Base-by-base conservation (phyloP, 2,113 vertebrate species). In the Chaetodon auriga region DNA sequence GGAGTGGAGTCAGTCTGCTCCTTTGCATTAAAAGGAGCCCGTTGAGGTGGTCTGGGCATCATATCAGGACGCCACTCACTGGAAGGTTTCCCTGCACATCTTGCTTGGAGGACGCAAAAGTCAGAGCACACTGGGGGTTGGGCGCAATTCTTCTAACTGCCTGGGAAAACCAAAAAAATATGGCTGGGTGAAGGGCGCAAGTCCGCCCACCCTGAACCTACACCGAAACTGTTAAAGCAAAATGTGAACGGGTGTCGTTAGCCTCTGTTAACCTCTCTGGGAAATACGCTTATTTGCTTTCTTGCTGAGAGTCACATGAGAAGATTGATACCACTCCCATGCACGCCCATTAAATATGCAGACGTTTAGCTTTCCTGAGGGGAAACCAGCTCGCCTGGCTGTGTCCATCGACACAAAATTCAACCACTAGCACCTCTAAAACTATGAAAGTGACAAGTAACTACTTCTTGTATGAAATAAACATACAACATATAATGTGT, bases 1-100 rank as follows among this genome's bases (percentile, higher is more conserved):
- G 51, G 58, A 79, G 68, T 51, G 71, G 74, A 84, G 51, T 53
- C 35, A 2, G 51, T 68, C 55, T 61, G n/a, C 46, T 79, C 35
- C 25, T 64, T 53, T 70, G 18, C 7, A n/a, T 18, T 35, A 18
- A 71, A 79, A 75, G 58, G 25, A 78, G 48, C 23, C 16, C 15
- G 36, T 16, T 41, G 23, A 74, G 68, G 71, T 51, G 54, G n/a
- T 61, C n/a, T 10, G 38, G 16, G 21, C n/a, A 60, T 60, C 38
- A 18, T 9, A 8, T 48, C 41, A 43, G 61, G 45, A 58, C 2
- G 25, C 19, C 45, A 53, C 63, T 35, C 45, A 51, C 45, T 35
- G 45, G 18, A 53, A n/a, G 7, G 21, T 49, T 64, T 72, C n/a
- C 41, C 57, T 38, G 73, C 41, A 58, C 16, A 36, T 53, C 49